Percentiles rank a stretch among this genome's conserved stretches.
These are phyloP conservation scores for Ceratina calcarata DNA, from an alignment of 1,140 invertebrate species.

Conservation along the genomic window DNA sequence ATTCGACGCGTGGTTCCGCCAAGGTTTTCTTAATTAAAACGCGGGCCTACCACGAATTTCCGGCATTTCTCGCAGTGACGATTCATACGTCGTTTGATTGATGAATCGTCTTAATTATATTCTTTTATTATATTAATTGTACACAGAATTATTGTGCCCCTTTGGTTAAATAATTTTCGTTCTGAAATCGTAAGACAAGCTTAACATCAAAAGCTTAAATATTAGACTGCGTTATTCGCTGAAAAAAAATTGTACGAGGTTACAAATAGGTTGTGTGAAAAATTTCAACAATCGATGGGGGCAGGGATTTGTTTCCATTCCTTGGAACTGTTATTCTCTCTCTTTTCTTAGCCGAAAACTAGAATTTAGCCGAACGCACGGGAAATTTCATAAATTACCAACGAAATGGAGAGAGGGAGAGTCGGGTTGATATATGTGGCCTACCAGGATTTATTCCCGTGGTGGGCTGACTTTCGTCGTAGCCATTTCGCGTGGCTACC, in stretches of 20 bases:
- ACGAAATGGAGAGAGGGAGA: constrained; percentile 21
- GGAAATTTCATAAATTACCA: constrained; percentile 42
- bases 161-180: no score
- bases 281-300: not conserved
- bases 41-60: not conserved
- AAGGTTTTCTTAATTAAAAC: constrained; percentile 3
- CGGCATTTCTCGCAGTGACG: not conserved
- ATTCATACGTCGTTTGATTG: no score
- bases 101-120: not conserved
- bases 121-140: no score
- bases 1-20: not conserved
- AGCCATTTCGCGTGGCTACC: constrained; percentile 7
- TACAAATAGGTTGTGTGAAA: no score
- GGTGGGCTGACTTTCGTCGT: constrained; percentile 33
- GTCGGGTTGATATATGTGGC: constrained; percentile 19
- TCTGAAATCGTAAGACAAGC: no score
- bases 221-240: no score
- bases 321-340: not conserved
- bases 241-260: no score
- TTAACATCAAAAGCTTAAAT: no score
- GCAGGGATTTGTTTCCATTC: no score
- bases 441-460: constrained; percentile 34
- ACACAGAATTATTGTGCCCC: not conserved
- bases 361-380: not conserved
- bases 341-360: constrained; percentile 10